Evolutionary conservation across 2,797 vertebrate species (phyloP).

Genomic region (Poecilia wingei): DNA sequence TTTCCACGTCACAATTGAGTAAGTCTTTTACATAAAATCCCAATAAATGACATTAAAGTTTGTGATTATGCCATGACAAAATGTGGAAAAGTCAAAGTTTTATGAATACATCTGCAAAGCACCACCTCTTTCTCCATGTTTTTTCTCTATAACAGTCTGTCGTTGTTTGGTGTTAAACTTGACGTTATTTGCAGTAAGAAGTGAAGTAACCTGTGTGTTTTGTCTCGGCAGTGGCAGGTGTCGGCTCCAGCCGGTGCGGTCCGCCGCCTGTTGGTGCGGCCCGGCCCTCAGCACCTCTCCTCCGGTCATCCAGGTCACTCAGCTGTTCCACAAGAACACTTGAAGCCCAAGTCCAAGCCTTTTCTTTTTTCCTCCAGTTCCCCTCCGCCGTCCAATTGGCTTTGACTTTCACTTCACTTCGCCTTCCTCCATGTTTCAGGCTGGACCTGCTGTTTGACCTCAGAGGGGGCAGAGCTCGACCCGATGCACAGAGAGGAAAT

Average conservation of each 20-base stretch:
- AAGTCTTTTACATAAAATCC: not conserved
- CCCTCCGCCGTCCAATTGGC: not conserved
- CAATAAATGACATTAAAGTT: not conserved
- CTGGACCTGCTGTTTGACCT: conserved; percentile 1
- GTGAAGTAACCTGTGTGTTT: conserved; percentile 16
- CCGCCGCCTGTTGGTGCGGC: conserved; percentile 80
- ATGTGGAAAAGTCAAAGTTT: not conserved
- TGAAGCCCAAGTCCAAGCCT: conserved; percentile 46
- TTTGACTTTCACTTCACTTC: not conserved
- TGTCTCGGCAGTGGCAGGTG: conserved; percentile 61
- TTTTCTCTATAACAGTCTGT: conserved; percentile 8
- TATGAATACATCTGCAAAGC: not conserved
- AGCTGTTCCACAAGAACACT: conserved; percentile 55
- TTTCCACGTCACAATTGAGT: not conserved
- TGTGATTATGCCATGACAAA: not conserved
- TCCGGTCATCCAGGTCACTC: conserved; percentile 77
- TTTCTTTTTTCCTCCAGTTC: not conserved
- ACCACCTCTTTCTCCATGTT: conserved; percentile 1
- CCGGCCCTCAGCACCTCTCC: conserved; percentile 73
- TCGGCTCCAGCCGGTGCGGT: conserved; percentile 58
- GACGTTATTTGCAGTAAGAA: not conserved
- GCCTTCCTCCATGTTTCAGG: not conserved
- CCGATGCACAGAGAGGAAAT: not conserved
- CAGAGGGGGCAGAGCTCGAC: conserved; percentile 3
- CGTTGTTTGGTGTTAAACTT: not conserved